A percentile compares a stretch with the other conserved stretches of the same genome.
These are phyloP conservation scores for Chionoecetes opilio DNA, from an alignment of 1,140 invertebrate genomes.

Conservation along the genomic window DNA sequence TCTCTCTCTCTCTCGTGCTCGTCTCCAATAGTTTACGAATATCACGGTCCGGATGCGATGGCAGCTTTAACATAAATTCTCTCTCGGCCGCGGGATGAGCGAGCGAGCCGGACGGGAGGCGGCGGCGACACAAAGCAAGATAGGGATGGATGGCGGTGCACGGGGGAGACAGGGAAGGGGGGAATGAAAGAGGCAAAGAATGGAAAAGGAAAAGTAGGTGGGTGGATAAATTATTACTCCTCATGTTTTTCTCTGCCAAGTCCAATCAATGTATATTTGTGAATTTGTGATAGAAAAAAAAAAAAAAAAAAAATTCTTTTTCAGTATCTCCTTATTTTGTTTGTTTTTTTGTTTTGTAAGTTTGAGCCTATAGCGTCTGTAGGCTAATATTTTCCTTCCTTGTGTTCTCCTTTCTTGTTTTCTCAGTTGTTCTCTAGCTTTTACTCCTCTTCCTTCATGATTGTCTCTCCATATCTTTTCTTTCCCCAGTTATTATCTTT, in stretches of 20 bases:
- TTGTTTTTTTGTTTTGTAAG: too few species aligned
- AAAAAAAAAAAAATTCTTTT: too few species aligned
- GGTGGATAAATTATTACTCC: background rate
- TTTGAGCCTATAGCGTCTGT: too few species aligned
- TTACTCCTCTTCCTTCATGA: background rate
- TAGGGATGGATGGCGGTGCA: background rate
- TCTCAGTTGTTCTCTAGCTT: too few species aligned
- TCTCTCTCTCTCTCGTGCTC: background rate
- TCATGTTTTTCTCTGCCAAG: background rate
- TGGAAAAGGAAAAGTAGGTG: background rate
- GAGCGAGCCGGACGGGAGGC: background rate
- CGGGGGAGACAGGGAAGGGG: background rate
- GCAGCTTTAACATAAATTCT: constrained; percentile 30
- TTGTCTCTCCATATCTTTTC: background rate
- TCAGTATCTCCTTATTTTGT: too few species aligned
- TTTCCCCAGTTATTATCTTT: too few species aligned
- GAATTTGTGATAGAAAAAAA: too few species aligned
- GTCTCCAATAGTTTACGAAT: constrained; percentile 7
- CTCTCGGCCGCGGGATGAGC: background rate
- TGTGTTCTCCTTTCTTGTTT: too few species aligned
- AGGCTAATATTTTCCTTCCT: too few species aligned
- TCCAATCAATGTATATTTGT: background rate
- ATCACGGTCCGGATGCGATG: background rate
- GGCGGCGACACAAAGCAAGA: background rate
- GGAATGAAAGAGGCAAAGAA: background rate